phyloP scores from a whole-genome alignment of 2,113 vertebrate species.

The Archocentrus centrarchus region DNA sequence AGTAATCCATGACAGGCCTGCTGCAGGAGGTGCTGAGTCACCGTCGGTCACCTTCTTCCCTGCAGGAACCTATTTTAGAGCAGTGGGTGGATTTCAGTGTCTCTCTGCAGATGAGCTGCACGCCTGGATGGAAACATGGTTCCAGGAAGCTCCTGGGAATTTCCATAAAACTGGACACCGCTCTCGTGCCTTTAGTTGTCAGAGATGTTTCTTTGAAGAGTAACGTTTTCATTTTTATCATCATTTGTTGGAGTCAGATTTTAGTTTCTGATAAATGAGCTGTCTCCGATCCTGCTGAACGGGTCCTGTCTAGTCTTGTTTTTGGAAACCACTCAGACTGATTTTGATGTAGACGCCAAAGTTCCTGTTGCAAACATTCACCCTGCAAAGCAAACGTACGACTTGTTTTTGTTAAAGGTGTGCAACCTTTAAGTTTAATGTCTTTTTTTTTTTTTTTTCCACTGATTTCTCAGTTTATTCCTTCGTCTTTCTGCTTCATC shows the following conservation, averaged over 20 bases:
- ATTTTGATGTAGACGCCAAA: background rate
- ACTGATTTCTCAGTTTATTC: background rate
- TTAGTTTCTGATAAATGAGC: background rate
- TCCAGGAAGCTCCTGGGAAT: background rate
- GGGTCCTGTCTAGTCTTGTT: background rate
- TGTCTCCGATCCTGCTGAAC: background rate
- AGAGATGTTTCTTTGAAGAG: background rate
- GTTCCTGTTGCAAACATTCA: background rate
- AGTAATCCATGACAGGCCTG: background rate
- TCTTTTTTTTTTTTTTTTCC: too few relatives aligned
- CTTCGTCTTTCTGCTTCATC: background rate
- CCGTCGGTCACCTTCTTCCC: background rate
- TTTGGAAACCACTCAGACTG: background rate
- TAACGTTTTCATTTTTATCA: accelerated
- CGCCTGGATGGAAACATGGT: background rate
- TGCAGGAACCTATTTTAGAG: background rate
- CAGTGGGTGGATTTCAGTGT: background rate
- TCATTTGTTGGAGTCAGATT: background rate
- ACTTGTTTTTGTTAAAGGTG: background rate
- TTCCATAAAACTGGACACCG: background rate
- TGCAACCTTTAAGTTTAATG: background rate
- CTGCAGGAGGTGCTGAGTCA: conserved; percentile 13
- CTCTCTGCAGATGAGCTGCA: background rate
- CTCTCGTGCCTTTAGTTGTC: background rate
- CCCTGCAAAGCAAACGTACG: background rate